phyloP scores from a whole-genome alignment of 2,113 vertebrate genomes.

The Probosciger aterrimus region DNA sequence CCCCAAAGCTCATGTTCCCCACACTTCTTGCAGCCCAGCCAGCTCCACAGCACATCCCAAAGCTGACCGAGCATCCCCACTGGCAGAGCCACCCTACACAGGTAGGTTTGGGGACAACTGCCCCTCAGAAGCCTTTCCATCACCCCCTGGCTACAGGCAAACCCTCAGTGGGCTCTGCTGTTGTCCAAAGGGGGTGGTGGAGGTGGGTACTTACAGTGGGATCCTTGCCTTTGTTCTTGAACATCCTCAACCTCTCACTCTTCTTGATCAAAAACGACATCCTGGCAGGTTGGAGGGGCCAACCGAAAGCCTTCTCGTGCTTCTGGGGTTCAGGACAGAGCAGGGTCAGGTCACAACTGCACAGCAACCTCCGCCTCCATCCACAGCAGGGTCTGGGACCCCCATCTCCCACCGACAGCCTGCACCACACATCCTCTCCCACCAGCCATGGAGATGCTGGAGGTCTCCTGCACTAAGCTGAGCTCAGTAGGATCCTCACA shows the following conservation, averaged over 20 bases:
- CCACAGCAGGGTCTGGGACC: neutral
- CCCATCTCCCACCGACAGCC: neutral
- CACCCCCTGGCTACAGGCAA: neutral
- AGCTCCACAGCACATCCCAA: neutral
- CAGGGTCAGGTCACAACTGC: neutral
- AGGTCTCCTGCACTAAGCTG: neutral
- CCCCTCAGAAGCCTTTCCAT: neutral
- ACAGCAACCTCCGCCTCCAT: neutral
- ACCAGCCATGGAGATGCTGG: neutral
- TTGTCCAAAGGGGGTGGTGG: rapidly evolving
- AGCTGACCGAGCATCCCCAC: neutral
- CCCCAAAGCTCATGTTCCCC: neutral
- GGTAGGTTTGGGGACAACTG: rapidly evolving
- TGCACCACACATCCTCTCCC: neutral
- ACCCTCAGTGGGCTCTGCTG: neutral
- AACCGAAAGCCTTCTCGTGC: neutral
- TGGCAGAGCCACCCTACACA: neutral
- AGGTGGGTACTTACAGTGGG: conserved; percentile 70
- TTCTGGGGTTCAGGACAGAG: neutral
- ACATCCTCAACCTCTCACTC: conserved; percentile 71
- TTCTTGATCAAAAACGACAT: conserved; percentile 71
- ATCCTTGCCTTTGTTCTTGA: conserved; percentile 90
- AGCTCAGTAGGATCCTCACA: neutral
- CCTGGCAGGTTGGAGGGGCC: neutral
- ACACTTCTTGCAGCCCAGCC: neutral